Evolutionary conservation across 2,888 invertebrate genomes (phyloP), one percentile per base, ranked within the genome.

Genomic region (Andricus curvator): DNA sequence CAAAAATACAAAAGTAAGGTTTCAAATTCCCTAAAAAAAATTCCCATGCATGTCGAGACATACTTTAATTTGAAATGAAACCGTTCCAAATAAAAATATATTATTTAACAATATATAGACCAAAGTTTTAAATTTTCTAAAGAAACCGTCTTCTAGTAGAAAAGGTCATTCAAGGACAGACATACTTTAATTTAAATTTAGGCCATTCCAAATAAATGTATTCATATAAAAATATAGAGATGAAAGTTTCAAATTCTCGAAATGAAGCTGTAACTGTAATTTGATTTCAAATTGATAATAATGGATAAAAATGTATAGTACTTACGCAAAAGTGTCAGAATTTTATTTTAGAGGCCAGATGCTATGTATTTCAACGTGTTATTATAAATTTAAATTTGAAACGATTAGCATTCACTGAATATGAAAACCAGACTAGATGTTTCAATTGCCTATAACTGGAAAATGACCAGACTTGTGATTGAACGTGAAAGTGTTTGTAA

Each of bases 401-500:
- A 48, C 17, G 17, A 48, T 48, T 48, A 13, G 1, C 17, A 41
- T n/a, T 5, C 41, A 44, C 5, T 48, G 25, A 48, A 70, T 11
- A 48, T 70, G 17, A 13, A 70, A 70, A 56, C 25, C 11, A 20
- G 70, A 11, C 51, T 29, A 20, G 29, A 20, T 33, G 48, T 33
- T 20, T 33, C 33, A 70, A 51, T 70, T 70, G 1, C 17, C 44
- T 17, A 48, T 70, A 25, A 29, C 17, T 51, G 5, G 56, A 51
- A 25, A 70, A 25, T 29, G 6, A 29, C 9, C 20, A 17, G 48
- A 70, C 29, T 25, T 64, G 29, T 8, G 56, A 51, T 33, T 33
- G 33, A 56, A 51, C 51, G 51, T 29, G 51, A 70, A 70, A 70
- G 29, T 56, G 29, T 70, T 48, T 51, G 22, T 29, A 29, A 64